phyloP scores from a whole-genome alignment of 2,797 vertebrate genomes.

The Lacerta agilis region DNA sequence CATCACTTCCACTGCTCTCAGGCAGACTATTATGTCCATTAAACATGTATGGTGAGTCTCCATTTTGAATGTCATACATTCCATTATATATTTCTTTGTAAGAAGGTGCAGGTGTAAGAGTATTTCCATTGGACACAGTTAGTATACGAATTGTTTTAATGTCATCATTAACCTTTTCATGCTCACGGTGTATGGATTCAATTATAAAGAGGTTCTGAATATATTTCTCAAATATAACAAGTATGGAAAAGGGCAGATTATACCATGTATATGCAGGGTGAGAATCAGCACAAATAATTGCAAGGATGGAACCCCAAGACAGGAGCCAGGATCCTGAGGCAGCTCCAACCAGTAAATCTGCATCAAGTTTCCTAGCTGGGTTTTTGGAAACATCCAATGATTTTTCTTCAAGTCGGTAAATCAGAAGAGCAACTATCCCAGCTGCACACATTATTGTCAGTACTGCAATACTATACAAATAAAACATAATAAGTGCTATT shows the following conservation, averaged over 20 bases:
- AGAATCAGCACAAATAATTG: slow-evolving; percentile 79
- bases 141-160: slow-evolving; percentile 81
- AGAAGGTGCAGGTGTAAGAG: slow-evolving; percentile 69
- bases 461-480: slow-evolving; percentile 86
- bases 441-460: slow-evolving; percentile 87
- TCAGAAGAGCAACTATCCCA: slow-evolving; percentile 82
- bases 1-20: slow-evolving; percentile 55
- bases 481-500: slow-evolving; percentile 91
- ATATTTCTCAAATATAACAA: slow-evolving; percentile 91
- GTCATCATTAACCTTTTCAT: slow-evolving; percentile 69
- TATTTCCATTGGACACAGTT: slow-evolving; percentile 77
- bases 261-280: slow-evolving; percentile 88
- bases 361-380: slow-evolving; percentile 90
- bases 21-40: slow-evolving; percentile 26
- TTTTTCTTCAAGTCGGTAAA: slow-evolving; percentile 85
- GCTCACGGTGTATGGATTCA: slow-evolving; percentile 89
- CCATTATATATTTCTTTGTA: slow-evolving; percentile 81
- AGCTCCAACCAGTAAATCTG: slow-evolving; percentile 89
- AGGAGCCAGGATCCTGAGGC: slow-evolving; percentile 94
- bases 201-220: slow-evolving; percentile 96
- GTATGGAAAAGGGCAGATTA: slow-evolving; percentile 87
- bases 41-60: slow-evolving; percentile 11
- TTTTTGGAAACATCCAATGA: slow-evolving; percentile 87
- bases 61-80: slow-evolving; percentile 66
- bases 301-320: slow-evolving; percentile 93